Evolutionary conservation across 2,797 vertebrate species (phyloP), one percentile per base, ranked within the genome.

Genomic region (Todus mexicanus): DNA sequence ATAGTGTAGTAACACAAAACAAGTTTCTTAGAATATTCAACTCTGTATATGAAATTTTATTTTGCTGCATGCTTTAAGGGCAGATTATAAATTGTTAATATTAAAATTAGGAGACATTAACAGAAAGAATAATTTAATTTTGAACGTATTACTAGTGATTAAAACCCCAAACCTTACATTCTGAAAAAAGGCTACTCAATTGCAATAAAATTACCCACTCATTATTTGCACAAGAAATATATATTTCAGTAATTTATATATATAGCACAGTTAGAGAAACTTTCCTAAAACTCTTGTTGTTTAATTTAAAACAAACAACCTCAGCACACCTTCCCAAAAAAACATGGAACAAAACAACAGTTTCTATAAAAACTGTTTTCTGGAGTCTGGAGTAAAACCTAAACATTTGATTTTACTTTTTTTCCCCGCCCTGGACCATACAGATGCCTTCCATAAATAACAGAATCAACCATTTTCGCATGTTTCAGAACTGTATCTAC

Each of bases 341-440:
- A 45, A 19, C 48, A 51, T 27, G 25, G 14, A 72, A 23, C 12
- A 61, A 50, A 4, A 9, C 9, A 56, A 12, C 25, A 29, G 1
- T 19, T 86, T 33, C 56, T 15, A 22, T 57, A 37, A 48, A 16
- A 68, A n/a, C 4, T 14, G 1, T 27, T n/a, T 64, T 57, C 40
- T 68, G 31, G 33, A 38, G 11, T 33, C 20, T 79, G 6, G 26
- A 7, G n/a, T 37, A 68, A 71, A 87, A 48, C 12, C 21, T 59
- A 35, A 5, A 37, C 1, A 10, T 37, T 56, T 53, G 7, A 23
- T 43, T n/a, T 31, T n/a, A 33, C 18, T 12, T 19, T 8, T 1
- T 1, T 1, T 4, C 6, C 12, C 6, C 1, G 0, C n/a, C 21
- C 15, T 21, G 33, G 26, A 57, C 50, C 35, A 42, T 29, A 63